Evolutionary conservation across 2,113 vertebrate species (phyloP).

Genomic region (Loxodonta africana): DNA sequence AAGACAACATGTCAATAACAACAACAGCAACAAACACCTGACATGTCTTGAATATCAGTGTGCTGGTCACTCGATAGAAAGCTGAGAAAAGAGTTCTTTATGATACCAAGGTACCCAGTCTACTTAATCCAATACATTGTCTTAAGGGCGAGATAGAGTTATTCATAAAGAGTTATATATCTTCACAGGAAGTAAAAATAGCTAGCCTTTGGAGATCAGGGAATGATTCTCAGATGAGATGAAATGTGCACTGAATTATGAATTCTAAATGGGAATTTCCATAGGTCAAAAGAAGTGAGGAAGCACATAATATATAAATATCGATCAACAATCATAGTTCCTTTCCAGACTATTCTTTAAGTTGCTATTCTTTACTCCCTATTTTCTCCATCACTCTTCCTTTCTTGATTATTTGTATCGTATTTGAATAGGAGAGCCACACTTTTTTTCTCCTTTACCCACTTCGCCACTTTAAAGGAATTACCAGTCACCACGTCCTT

Average conservation of each 20-base stretch:
- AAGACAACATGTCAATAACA: neutral
- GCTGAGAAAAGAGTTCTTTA: neutral
- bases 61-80: neutral
- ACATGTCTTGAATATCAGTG: neutral
- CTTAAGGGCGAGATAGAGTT: neutral
- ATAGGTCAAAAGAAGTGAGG: neutral
- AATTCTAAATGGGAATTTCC: neutral
- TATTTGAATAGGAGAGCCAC: neutral
- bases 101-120: neutral
- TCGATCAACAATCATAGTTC: neutral
- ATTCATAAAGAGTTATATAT: neutral
- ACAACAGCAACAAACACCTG: neutral
- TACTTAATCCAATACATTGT: neutral
- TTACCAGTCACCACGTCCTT: neutral
- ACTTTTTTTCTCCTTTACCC: neutral
- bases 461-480: neutral
- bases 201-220: neutral
- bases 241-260: neutral
- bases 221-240: neutral
- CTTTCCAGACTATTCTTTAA: neutral
- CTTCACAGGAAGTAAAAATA: neutral
- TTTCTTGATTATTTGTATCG: neutral
- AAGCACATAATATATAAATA: neutral
- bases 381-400: accelerated
- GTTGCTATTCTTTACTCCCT: neutral